These are phyloP conservation scores for Sarcophilus harrisii DNA, from an alignment of 2,797 vertebrate species.

Conservation along the genomic window DNA sequence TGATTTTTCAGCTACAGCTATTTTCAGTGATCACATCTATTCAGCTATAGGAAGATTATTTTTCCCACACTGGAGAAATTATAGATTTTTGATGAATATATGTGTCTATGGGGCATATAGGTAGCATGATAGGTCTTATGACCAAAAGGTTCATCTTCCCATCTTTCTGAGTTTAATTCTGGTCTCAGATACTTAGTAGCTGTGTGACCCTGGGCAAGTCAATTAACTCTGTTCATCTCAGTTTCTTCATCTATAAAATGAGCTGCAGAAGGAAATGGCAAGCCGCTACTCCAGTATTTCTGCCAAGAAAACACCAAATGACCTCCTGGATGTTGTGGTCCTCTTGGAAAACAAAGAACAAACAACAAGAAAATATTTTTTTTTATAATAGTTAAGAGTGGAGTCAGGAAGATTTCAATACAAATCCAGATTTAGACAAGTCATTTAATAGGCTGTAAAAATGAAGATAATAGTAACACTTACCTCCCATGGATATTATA, in stretches of 20 bases:
- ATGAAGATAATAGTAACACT: neutral
- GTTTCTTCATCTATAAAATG: neutral
- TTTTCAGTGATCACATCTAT: neutral
- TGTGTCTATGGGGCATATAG: neutral
- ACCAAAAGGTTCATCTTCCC: neutral
- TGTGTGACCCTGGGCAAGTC: neutral
- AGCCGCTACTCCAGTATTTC: neutral
- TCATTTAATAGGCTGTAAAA: neutral
- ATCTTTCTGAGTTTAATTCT: neutral
- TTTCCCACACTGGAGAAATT: neutral
- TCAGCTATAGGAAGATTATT: neutral
- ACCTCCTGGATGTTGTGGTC: too few relatives aligned
- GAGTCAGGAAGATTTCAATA: neutral
- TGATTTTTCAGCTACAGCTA: neutral
- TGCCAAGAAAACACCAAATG: neutral
- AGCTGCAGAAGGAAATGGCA: neutral
- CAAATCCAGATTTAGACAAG: neutral
- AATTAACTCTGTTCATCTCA: neutral
- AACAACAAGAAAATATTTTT: neutral
- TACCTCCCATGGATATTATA: neutral
- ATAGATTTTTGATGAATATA: neutral
- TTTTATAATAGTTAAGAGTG: neutral
- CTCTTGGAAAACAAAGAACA: too few relatives aligned
- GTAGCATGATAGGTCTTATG: neutral
- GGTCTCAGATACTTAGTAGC: neutral